These are phyloP conservation scores for Ameiurus melas DNA, from an alignment of 2,113 vertebrate species.

Conservation along the genomic window DNA sequence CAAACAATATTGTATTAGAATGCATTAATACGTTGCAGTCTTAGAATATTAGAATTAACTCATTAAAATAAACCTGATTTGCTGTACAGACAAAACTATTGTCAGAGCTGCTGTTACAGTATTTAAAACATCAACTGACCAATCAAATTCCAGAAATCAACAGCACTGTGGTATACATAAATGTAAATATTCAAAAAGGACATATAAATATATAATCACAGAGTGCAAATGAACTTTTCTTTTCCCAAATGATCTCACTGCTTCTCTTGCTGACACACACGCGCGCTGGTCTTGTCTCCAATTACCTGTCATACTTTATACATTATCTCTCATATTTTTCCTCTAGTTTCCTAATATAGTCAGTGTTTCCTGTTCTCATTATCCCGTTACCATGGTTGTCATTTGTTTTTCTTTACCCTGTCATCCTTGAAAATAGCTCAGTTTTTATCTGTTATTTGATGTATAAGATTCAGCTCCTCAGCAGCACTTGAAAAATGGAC, in stretches of 20 bases:
- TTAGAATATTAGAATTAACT: neutral
- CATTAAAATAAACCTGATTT: neutral
- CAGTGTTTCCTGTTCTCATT: conserved; percentile 10
- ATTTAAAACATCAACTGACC: neutral
- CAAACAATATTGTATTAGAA: neutral
- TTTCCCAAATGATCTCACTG: too few relatives aligned
- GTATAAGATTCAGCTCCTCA: neutral
- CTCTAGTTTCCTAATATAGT: neutral
- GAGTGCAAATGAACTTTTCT: neutral
- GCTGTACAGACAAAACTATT: neutral
- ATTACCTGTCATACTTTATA: neutral
- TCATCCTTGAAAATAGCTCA: neutral
- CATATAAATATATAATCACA: neutral
- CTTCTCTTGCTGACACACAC: neutral
- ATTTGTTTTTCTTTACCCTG: neutral
- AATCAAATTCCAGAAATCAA: neutral
- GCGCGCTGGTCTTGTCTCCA: neutral
- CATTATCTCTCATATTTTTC: neutral
- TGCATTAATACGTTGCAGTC: neutral
- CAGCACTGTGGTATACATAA: neutral
- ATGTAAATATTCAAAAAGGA: neutral
- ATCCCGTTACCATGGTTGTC: conserved; percentile 20
- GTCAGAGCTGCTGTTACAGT: neutral
- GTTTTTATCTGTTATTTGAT: too few relatives aligned
- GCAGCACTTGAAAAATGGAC: neutral